Percentiles rank a stretch among this genome's conserved stretches.
Evolutionary conservation across 2,797 vertebrate species (phyloP).

Genomic region (Diglossa cyanea): DNA sequence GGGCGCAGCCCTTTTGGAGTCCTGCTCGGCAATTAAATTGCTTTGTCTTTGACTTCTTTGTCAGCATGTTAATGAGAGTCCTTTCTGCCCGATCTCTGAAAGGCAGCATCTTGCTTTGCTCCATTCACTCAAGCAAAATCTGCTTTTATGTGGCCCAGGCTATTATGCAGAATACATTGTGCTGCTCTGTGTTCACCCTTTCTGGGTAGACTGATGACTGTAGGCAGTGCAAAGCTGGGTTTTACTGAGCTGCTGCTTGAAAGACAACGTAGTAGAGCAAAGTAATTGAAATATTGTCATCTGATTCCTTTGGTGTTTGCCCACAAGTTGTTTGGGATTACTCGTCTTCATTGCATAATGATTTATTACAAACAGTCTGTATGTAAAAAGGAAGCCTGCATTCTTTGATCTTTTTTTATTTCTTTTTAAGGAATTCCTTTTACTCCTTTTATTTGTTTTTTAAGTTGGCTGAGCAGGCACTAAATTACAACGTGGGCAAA

Average conservation of each 20-base stretch:
- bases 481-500: background rate
- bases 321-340: conserved; percentile 47
- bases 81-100: background rate
- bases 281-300: conserved; percentile 53
- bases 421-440: background rate
- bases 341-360: conserved; percentile 39
- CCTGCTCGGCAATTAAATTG: background rate
- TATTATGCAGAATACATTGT: background rate
- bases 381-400: background rate
- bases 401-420: conserved; percentile 42
- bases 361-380: conserved; percentile 41
- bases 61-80: background rate
- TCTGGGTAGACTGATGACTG: background rate
- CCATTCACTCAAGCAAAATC: background rate
- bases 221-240: background rate
- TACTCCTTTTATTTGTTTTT: background rate
- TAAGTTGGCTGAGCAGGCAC: background rate
- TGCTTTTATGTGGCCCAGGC: conserved; percentile 29
- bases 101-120: background rate
- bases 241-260: background rate
- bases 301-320: conserved; percentile 61
- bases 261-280: background rate
- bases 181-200: background rate
- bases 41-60: conserved; percentile 26
- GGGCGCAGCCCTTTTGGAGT: background rate